These are phyloP conservation scores for Drosophila conformis DNA, from an alignment of 2,888 invertebrate genomes.

Conservation along the genomic window DNA sequence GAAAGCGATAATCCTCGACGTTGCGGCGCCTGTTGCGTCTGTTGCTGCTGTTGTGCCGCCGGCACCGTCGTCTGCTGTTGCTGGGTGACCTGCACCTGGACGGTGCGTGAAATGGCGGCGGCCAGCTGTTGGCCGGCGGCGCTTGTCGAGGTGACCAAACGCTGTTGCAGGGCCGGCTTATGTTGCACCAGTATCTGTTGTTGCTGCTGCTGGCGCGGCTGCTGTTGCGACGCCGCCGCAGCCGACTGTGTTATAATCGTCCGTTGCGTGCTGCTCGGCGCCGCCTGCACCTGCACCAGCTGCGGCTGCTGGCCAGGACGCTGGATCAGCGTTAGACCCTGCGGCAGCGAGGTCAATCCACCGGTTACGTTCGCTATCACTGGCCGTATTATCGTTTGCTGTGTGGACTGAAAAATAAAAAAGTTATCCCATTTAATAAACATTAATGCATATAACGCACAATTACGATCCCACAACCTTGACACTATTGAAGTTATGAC, in stretches of 20 bases:
- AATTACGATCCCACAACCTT: background rate
- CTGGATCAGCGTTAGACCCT: conserved; percentile 84
- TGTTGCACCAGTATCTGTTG: conserved; percentile 82
- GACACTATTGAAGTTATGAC: background rate
- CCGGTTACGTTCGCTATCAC: conserved; percentile 82
- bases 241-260: conserved; percentile 83
- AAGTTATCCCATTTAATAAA: background rate
- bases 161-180: conserved; percentile 80
- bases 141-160: conserved; percentile 77
- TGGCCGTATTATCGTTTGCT: conserved; percentile 84
- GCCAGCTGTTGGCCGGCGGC: conserved; percentile 57
- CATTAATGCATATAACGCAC: background rate
- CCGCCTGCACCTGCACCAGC: conserved; percentile 84
- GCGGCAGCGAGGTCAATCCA: conserved; percentile 83
- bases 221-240: conserved; percentile 74
- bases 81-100: conserved; percentile 81
- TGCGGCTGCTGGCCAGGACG: conserved; percentile 85
- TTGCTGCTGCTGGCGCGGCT: conserved; percentile 83
- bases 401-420: conserved; percentile 72
- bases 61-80: conserved; percentile 71
- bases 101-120: conserved; percentile 73
- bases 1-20: conserved; percentile 84
- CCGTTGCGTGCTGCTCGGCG: conserved; percentile 81
- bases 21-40: conserved; percentile 72
- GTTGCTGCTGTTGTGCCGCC: conserved; percentile 51